These are phyloP conservation scores for Myotis brandtii DNA, from an alignment of 2,113 vertebrate genomes.

Conservation along the genomic window DNA sequence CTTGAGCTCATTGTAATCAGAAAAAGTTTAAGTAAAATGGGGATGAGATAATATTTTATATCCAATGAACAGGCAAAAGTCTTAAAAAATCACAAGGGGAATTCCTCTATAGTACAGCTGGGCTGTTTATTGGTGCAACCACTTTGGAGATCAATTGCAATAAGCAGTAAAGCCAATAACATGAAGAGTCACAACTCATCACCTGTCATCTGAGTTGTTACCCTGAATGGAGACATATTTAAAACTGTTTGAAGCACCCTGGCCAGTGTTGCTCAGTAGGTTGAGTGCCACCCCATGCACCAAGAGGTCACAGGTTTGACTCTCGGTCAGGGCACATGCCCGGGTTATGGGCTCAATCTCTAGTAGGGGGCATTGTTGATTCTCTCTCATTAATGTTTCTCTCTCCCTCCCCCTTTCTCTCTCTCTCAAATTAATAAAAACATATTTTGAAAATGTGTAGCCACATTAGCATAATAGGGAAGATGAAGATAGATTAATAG, in stretches of 20 bases:
- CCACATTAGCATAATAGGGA: not conserved
- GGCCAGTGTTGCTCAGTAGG: not conserved
- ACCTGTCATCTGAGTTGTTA: not conserved
- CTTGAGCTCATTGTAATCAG: not conserved
- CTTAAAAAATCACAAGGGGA: not conserved
- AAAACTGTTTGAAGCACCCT: not conserved
- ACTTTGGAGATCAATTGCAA: not conserved
- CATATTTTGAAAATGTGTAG: not conserved
- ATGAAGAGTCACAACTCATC: not conserved
- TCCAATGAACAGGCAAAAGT: not conserved
- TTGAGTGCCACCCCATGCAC: not conserved
- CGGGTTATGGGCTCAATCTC: not conserved
- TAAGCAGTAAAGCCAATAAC: not conserved
- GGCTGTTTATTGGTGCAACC: not conserved
- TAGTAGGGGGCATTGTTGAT: not conserved
- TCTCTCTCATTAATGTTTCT: not conserved
- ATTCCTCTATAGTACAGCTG: not conserved
- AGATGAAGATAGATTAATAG: not conserved
- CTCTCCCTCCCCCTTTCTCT: not conserved
- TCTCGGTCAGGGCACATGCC: not conserved
- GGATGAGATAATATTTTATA: conserved; percentile 4
- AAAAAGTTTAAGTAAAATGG: not conserved
- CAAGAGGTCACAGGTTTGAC: not conserved
- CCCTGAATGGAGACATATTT: not conserved
- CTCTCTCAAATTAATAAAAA: not conserved